Evolutionary conservation across 2,888 invertebrate genomes (phyloP), one percentile per base, ranked within the genome.

Genomic region (Arge pagana): DNA sequence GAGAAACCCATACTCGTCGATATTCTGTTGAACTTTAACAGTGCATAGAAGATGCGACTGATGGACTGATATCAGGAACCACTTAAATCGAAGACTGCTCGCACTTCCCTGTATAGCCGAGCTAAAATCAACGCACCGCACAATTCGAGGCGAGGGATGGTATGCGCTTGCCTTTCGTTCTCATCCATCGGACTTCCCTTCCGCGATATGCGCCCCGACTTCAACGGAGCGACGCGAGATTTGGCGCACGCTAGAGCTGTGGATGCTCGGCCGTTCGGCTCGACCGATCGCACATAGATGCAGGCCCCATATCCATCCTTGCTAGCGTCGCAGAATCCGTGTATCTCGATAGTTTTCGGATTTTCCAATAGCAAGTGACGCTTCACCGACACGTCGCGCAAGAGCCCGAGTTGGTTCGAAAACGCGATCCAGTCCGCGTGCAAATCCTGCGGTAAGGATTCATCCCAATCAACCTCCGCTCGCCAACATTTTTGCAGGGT

Each of bases 251-350:
- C n/a, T n/a, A n/a, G n/a, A n/a, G n/a, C n/a, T n/a, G n/a, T n/a
- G n/a, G n/a, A n/a, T n/a, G n/a, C n/a, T n/a, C n/a, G n/a, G n/a
- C n/a, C n/a, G n/a, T n/a, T n/a, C n/a, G n/a, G n/a, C n/a, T n/a
- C 16, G 4, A 45, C 24, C n/a, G 55, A 48, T 15, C 56, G 55
- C 1, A 63, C 13, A 39, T 62, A 62, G 10, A 62, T 40, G 33
- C 57, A 58, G 1, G 56, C 61, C 4, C 60, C 62, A 31, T 62
- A 64, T 3, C 54, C 61, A 1, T 31, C 16, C 15, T 54, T 33
- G 2, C 59, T 59, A 0, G 61, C 57, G 31, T 65, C 63, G 16
- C 55, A 49, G 40, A 63, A 63, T 6, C 61, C 62, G 30, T 61
- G 63, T 6, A 65, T 13, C 35, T 63, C 19, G 3, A 42, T 42